Evolutionary conservation across 2,888 invertebrate genomes (phyloP).

Genomic region (Geophilus truncorum): DNA sequence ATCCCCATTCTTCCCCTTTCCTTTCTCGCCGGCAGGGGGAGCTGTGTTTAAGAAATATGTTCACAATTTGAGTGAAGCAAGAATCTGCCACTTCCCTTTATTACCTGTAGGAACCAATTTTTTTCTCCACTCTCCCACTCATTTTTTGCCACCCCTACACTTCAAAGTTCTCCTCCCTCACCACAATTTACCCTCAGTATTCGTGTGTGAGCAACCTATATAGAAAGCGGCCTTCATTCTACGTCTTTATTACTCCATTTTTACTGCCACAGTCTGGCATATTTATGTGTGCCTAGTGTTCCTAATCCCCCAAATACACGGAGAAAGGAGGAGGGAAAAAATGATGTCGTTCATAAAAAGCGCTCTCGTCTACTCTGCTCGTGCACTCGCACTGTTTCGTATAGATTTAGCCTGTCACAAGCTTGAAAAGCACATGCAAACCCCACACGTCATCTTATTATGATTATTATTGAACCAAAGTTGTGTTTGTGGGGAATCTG

Average conservation of each 20-base stretch:
- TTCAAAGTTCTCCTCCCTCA: not conserved
- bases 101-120: not conserved
- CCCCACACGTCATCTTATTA: not conserved
- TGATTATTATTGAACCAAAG: not conserved
- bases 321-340: not conserved
- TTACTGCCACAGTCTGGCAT: slow-evolving; percentile 5
- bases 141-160: not conserved
- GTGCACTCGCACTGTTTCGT: not conserved
- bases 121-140: not conserved
- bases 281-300: slow-evolving; percentile 1
- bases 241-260: not conserved
- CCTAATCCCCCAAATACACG: slow-evolving; percentile 8
- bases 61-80: not conserved
- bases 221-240: not conserved
- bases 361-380: not conserved
- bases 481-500: not conserved
- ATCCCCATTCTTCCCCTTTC: not conserved
- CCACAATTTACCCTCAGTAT: not conserved
- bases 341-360: slow-evolving; percentile 10
- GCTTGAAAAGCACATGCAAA: slow-evolving; percentile 5
- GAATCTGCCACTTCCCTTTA: not conserved
- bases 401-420: not conserved
- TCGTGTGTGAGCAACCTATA: not conserved
- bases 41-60: not conserved
- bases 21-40: not conserved